Evolutionary conservation across 2,113 vertebrate species (phyloP), one percentile per base, ranked within the genome.

Genomic region (Forbesichthys agassizii): DNA sequence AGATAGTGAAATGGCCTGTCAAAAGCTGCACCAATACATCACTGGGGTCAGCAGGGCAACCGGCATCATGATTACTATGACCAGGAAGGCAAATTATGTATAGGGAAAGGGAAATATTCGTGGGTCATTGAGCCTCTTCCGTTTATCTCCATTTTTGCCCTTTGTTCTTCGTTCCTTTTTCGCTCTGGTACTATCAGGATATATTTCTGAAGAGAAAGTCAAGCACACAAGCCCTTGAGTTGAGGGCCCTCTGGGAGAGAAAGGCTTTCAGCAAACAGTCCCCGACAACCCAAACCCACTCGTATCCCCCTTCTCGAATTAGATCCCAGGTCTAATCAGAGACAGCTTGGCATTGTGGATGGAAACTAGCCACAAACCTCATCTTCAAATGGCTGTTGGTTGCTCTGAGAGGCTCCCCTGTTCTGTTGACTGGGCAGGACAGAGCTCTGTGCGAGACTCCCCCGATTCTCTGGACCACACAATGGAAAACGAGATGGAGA

Each of bases 351-450:
- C 75, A 51, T 83, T 88, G 89, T 85, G 88, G 86, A 85, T 88
- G 87, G 88, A 91, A 90, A 89, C 85, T 86, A 87, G 83, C 90
- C 88, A 81, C 89, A 91, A 85, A 86, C 86, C 85, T 83, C 88
- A 87, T 89, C 89, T 89, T 88, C 84, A 88, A 87, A 89, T 89
- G 77, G 72, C 81, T 83, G 71, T 65, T 86, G 82, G 89, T 83
- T 83, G 71, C 78, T 84, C 72, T 70, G 71, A 69, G 84, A 86
- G 86, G 80, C 87, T 79, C 83, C 82, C 84, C 81, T 83, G 78
- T 73, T 88, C 79, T 87, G 82, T 83, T 83, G 84, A 88, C 82
- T 84, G 89, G 82, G 84, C 82, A 83, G 71, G 79, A 87, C 87
- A 66, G 71, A 85, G 81, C 61, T 20, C 79, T 88, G 75, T 78